Evolutionary conservation across 2,888 invertebrate genomes (phyloP).

Genomic region (Cephus rjabovi): DNA sequence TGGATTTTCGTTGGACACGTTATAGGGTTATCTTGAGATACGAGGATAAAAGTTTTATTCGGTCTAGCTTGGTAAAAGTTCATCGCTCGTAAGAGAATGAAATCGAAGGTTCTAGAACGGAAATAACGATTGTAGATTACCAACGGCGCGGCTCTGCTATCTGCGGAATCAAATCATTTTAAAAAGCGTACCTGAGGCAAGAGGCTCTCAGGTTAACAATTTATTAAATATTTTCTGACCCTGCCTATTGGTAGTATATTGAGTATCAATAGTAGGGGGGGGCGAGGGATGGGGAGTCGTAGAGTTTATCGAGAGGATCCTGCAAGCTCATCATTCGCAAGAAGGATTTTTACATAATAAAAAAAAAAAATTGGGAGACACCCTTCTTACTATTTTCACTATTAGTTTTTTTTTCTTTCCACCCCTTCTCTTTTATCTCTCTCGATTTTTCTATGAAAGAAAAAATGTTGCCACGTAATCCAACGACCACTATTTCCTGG

Average conservation of each 20-base stretch:
- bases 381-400: slow-evolving; percentile 8
- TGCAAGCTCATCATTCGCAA: not conserved
- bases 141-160: slow-evolving; percentile 37
- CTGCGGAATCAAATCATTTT: slow-evolving; percentile 57
- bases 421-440: slow-evolving; percentile 2
- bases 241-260: slow-evolving; percentile 29
- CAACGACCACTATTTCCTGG: slow-evolving; percentile 9
- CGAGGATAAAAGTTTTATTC: not conserved
- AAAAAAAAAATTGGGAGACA: slow-evolving; percentile 19
- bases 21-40: not conserved
- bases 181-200: slow-evolving; percentile 40
- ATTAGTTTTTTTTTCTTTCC: not conserved
- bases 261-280: not conserved
- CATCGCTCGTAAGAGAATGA: slow-evolving; percentile 26
- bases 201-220: slow-evolving; percentile 48
- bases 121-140: slow-evolving; percentile 57
- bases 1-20: not conserved
- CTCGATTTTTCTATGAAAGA: not conserved
- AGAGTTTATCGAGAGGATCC: slow-evolving; percentile 7
- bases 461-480: slow-evolving; percentile 22
- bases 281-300: not conserved
- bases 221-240: slow-evolving; percentile 31
- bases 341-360: slow-evolving; percentile 7
- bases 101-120: slow-evolving; percentile 42
- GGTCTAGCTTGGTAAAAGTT: not conserved